These are phyloP conservation scores for Cotesia typhae DNA, from an alignment of 1,140 invertebrate species.

Conservation along the genomic window DNA sequence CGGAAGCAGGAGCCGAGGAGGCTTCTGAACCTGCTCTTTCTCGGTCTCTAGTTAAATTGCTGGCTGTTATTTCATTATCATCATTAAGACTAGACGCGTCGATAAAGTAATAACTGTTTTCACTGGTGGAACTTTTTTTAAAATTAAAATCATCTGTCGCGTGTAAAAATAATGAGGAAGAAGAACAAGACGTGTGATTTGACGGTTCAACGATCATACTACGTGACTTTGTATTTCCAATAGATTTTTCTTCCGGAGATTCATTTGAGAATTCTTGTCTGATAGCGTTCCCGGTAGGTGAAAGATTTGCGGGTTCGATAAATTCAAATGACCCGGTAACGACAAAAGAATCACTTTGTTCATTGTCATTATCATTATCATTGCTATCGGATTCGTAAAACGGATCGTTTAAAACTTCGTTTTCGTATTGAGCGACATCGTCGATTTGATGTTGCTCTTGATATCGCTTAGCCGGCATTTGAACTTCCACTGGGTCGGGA, in stretches of 20 bases:
- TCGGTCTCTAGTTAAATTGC: conserved; percentile 33
- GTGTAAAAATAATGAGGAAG: conserved; percentile 11
- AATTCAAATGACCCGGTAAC: conserved; percentile 56
- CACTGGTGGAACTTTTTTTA: conserved; percentile 51
- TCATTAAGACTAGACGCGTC: conserved; percentile 78
- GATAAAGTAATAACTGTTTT: conserved; percentile 72
- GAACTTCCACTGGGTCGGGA: too few species aligned
- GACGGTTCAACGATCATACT: conserved; percentile 34
- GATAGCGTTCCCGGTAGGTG: conserved; percentile 7
- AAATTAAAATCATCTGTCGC: conserved; percentile 29
- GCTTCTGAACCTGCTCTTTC: not conserved
- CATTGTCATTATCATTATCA: conserved; percentile 47
- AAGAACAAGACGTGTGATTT: conserved; percentile 27
- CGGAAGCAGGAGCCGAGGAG: conserved; percentile 12
- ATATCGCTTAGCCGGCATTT: not conserved
- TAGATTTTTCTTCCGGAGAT: conserved; percentile 33
- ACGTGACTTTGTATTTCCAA: conserved; percentile 34
- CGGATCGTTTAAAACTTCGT: conserved; percentile 56
- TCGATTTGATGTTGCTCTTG: conserved; percentile 37
- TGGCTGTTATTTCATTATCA: conserved; percentile 65
- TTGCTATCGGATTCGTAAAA: conserved; percentile 57
- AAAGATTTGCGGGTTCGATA: conserved; percentile 41
- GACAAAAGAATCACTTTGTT: conserved; percentile 47
- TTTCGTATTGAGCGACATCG: conserved; percentile 57
- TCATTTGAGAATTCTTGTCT: conserved; percentile 27